These are phyloP conservation scores for Cryptomyrus ogoouensis DNA, from an alignment of 2,113 vertebrate species.

Conservation along the genomic window DNA sequence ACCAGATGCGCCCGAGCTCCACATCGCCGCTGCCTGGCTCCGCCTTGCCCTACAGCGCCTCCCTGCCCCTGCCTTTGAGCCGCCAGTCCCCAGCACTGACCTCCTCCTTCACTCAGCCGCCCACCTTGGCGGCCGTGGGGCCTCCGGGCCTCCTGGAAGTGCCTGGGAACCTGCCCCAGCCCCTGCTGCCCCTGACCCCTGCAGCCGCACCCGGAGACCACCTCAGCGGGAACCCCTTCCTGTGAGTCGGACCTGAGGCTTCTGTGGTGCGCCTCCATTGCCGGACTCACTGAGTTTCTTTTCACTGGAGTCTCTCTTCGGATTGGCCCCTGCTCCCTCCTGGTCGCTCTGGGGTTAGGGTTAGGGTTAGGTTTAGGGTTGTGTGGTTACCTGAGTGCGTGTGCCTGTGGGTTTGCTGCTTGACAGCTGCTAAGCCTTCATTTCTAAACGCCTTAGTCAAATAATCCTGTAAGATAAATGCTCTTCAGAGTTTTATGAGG, in stretches of 20 bases:
- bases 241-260: slow-evolving; percentile 41
- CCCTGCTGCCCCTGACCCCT: slow-evolving; percentile 69
- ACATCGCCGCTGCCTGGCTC: slow-evolving; percentile 64
- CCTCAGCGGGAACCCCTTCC: slow-evolving; percentile 73
- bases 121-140: slow-evolving; percentile 33
- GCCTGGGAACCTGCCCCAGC: slow-evolving; percentile 70
- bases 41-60: slow-evolving; percentile 74
- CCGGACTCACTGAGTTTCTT: not conserved
- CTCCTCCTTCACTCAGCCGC: slow-evolving; percentile 71
- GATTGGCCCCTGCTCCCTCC: not conserved
- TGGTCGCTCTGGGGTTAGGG: not conserved
- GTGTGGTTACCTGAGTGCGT: not conserved
- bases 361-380: not conserved
- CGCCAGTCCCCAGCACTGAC: slow-evolving; percentile 67
- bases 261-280: not conserved
- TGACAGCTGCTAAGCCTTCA: not conserved
- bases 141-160: slow-evolving; percentile 55
- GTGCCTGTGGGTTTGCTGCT: slow-evolving; percentile 3
- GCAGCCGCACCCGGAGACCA: slow-evolving; percentile 43
- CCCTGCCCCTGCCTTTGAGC: slow-evolving; percentile 75
- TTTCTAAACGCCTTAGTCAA: not conserved
- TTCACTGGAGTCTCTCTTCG: not conserved
- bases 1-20: slow-evolving; percentile 83
- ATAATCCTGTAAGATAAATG: not conserved
- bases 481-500: not conserved